Evolutionary conservation across 2,888 invertebrate genomes (phyloP).

Genomic region (Pemphredon lugubris): DNA sequence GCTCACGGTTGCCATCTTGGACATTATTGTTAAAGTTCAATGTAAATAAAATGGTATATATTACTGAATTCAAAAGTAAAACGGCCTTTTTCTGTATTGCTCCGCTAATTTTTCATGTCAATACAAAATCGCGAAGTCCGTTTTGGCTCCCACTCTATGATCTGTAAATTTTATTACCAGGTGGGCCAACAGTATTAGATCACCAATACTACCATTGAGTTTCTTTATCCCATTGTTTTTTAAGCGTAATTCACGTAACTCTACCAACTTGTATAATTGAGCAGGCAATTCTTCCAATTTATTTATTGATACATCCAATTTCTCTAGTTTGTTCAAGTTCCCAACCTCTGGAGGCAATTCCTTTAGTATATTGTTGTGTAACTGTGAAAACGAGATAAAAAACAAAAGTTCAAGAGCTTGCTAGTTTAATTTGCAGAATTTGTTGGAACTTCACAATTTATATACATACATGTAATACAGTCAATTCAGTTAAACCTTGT

Average conservation of each 20-base stretch:
- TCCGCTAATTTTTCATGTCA: neutral
- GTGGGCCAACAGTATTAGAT: conserved; percentile 89
- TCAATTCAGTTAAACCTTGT: conserved; percentile 86
- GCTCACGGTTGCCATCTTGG: no score
- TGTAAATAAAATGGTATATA: no score
- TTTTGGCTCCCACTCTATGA: no score
- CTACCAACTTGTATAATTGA: conserved; percentile 87
- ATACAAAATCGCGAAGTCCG: no score
- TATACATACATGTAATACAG: conserved; percentile 86
- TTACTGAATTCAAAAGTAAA: neutral
- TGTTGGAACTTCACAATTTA: neutral
- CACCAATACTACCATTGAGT: conserved; percentile 88
- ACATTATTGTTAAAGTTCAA: no score
- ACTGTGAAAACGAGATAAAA: conserved; percentile 84
- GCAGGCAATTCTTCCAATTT: conserved; percentile 85
- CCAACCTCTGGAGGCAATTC: conserved; percentile 89
- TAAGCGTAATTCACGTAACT: conserved; percentile 87
- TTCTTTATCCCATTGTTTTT: conserved; percentile 88
- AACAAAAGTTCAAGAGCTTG: conserved; percentile 12
- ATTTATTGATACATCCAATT: conserved; percentile 87
- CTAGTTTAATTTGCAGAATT: conserved; percentile 3
- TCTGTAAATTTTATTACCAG: conserved; percentile 82
- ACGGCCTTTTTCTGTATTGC: no score
- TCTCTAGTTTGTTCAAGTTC: conserved; percentile 85
- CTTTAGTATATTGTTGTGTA: conserved; percentile 91